Evolutionary conservation across 92 coral and sea anemone genomes (phyloP).

Genomic region (Paramuricea clavata): DNA sequence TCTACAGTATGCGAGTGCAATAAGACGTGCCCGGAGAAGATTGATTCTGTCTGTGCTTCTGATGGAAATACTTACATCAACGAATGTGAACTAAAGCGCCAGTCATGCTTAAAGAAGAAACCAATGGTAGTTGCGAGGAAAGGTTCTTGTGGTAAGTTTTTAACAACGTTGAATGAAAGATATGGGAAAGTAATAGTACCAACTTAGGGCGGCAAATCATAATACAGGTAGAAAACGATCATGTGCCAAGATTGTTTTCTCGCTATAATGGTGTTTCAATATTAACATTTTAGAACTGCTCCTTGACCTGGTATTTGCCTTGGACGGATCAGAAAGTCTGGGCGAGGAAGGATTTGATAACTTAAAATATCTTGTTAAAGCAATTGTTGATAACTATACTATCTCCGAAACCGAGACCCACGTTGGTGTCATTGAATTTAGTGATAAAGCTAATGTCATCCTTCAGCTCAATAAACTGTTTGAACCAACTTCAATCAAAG

Average conservation of each 20-base stretch:
- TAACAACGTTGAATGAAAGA: neutral
- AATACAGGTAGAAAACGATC: too few relatives aligned
- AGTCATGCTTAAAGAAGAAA: slow-evolving; percentile 69
- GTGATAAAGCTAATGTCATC: slow-evolving; percentile 63
- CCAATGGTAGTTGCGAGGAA: slow-evolving; percentile 75
- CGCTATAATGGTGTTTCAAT: too few relatives aligned
- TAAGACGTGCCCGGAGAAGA: slow-evolving; percentile 31
- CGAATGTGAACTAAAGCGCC: slow-evolving; percentile 32
- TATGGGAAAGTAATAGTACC: too few relatives aligned
- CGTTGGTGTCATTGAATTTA: slow-evolving; percentile 77
- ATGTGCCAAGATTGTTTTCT: too few relatives aligned
- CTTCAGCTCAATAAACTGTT: slow-evolving; percentile 63
- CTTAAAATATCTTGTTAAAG: slow-evolving; percentile 69
- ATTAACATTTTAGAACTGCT: slow-evolving; percentile 74
- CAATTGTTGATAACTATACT: slow-evolving; percentile 70
- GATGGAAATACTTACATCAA: slow-evolving; percentile 62
- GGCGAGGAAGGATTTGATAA: slow-evolving; percentile 62
- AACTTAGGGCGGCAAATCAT: too few relatives aligned
- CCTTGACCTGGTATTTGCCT: slow-evolving; percentile 87
- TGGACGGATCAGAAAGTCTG: slow-evolving; percentile 79
- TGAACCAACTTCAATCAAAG: slow-evolving; percentile 59
- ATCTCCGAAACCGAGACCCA: slow-evolving; percentile 77
- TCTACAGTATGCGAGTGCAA: slow-evolving; percentile 73
- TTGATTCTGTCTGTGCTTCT: slow-evolving; percentile 66
- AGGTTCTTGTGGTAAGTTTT: slow-evolving; percentile 86